Conservation (phyloP, 1,140 invertebrate genomes). For the Camponotus pennsylvanicus region DNA sequence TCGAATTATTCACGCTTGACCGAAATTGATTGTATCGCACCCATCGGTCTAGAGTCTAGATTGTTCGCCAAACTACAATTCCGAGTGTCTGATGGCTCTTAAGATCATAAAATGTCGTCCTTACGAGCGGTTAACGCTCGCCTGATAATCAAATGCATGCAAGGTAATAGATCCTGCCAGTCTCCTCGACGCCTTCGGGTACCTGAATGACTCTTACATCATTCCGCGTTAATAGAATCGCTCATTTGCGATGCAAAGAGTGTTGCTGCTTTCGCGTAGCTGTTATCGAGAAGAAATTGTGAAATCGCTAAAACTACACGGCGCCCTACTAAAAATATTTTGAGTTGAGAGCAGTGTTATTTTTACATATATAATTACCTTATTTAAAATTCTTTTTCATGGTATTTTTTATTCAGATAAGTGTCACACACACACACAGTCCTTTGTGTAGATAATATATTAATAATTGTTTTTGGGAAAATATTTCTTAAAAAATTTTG, state of each 20-base stretch:
- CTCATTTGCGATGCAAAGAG: constrained; percentile 24
- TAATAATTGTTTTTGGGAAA: neutral
- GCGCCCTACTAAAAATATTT: neutral
- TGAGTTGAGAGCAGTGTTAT: neutral
- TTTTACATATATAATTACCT: neutral
- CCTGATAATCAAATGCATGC: constrained; percentile 48
- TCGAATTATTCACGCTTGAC: neutral
- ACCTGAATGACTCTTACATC: constrained; percentile 36
- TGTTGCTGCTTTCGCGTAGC: constrained; percentile 18
- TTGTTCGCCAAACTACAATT: constrained; percentile 23
- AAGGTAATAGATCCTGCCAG: constrained; percentile 38
- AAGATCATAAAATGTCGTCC: constrained; percentile 42
- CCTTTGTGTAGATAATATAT: neutral
- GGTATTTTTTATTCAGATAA: neutral
- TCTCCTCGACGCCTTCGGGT: constrained; percentile 27
- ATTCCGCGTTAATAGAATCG: constrained; percentile 51
- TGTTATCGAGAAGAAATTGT: constrained; percentile 15
- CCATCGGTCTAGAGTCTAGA: neutral
- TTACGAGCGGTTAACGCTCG: constrained; percentile 39
- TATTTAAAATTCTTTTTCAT: neutral
- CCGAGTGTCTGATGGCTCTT: constrained; percentile 3
- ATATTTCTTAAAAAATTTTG: too few species aligned
- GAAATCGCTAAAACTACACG: neutral
- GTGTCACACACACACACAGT: too few species aligned
- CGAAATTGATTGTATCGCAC: constrained; percentile 36